phyloP scores from a whole-genome alignment of 2,888 invertebrate genomes.

The Microdon myrmicae region DNA sequence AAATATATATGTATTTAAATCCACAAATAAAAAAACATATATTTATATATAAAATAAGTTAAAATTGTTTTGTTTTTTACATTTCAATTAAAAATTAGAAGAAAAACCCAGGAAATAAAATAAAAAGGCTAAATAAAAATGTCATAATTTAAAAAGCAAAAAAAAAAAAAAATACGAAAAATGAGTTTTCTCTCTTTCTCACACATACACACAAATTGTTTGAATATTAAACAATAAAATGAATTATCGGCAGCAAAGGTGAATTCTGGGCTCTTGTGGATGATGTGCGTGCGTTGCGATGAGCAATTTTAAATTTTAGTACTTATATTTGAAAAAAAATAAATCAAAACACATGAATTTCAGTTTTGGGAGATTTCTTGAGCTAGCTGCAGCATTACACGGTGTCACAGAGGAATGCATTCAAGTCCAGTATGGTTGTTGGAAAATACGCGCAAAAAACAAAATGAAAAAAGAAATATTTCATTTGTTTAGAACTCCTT shows the following conservation, averaged over 20 bases:
- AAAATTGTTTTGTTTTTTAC: slow-evolving; percentile 22
- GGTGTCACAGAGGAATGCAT: slow-evolving; percentile 18
- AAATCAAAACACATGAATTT: neutral
- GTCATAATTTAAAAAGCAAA: slow-evolving; percentile 8
- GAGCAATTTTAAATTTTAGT: too few species aligned
- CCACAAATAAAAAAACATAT: too few species aligned
- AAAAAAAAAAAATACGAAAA: slow-evolving; percentile 20
- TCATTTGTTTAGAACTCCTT: slow-evolving; percentile 6
- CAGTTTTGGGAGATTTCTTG: neutral
- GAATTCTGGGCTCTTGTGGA: slow-evolving; percentile 49
- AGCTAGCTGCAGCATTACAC: slow-evolving; percentile 16
- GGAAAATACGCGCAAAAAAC: slow-evolving; percentile 18
- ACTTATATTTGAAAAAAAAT: slow-evolving; percentile 10
- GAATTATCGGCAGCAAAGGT: slow-evolving; percentile 31
- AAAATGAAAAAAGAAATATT: slow-evolving; percentile 13
- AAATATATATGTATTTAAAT: too few species aligned
- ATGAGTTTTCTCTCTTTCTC: slow-evolving; percentile 37
- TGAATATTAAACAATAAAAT: too few species aligned
- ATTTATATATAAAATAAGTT: slow-evolving; percentile 29
- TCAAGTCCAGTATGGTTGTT: slow-evolving; percentile 42
- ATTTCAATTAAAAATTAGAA: slow-evolving; percentile 4
- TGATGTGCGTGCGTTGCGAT: slow-evolving; percentile 27
- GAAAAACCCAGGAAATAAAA: slow-evolving; percentile 8
- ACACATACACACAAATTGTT: slow-evolving; percentile 47
- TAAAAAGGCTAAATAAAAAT: slow-evolving; percentile 16